phyloP scores from a whole-genome alignment of 2,888 invertebrate genomes.

The Xiphydria camelus region DNA sequence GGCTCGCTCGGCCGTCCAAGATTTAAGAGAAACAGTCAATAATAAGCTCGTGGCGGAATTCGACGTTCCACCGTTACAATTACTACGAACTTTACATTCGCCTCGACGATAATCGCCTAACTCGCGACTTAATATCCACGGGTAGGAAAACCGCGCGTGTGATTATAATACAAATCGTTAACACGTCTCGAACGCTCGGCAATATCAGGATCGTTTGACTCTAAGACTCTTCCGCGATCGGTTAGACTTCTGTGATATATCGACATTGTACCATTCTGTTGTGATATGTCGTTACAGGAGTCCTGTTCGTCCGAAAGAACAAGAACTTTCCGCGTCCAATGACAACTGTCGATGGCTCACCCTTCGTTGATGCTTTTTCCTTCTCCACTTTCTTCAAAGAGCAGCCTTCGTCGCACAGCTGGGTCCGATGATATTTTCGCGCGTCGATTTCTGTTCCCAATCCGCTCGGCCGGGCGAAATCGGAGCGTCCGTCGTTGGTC shows the following conservation, averaged over 20 bases:
- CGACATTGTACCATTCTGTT: slow-evolving; percentile 13
- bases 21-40: slow-evolving; percentile 16
- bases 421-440: too few relatives aligned
- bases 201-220: slow-evolving; percentile 1
- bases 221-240: neutral
- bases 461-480: neutral
- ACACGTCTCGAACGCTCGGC: neutral
- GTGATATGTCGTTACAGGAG: slow-evolving; percentile 12
- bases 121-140: slow-evolving; percentile 1
- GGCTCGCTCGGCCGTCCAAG: too few relatives aligned
- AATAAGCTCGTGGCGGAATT: slow-evolving; percentile 17
- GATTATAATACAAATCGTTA: neutral
- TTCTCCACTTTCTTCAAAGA: too few relatives aligned
- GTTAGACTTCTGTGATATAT: slow-evolving; percentile 5
- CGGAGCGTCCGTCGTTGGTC: too few relatives aligned
- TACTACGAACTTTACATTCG: slow-evolving; percentile 3
- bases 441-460: neutral
- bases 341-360: slow-evolving; percentile 8
- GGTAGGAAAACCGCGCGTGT: neutral
- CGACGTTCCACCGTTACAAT: slow-evolving; percentile 11
- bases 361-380: too few relatives aligned
- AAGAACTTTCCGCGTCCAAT: slow-evolving; percentile 8
- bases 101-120: slow-evolving; percentile 4
- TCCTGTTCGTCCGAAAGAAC: slow-evolving; percentile 11
- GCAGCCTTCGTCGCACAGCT: too few relatives aligned